These are phyloP conservation scores for Pelochelys cantorii DNA, from an alignment of 2,797 vertebrate species.

Conservation along the genomic window DNA sequence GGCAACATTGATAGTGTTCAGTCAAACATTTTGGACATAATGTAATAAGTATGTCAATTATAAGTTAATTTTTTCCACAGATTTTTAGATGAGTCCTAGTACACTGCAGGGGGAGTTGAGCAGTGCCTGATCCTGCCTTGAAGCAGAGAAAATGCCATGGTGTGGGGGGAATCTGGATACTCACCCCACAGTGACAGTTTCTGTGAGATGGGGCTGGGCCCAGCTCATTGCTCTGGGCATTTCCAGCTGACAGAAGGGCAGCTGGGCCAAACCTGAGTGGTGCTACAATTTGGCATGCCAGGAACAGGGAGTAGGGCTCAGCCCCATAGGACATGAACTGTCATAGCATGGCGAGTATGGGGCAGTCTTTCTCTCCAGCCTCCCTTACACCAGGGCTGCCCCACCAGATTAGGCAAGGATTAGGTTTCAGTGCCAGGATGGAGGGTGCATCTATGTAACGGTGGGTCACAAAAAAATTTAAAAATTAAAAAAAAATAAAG, in stretches of 20 bases:
- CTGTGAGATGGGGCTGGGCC: too few species aligned
- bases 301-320: background rate
- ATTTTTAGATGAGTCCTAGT: background rate
- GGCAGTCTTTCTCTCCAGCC: background rate
- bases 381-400: background rate
- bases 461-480: too few species aligned
- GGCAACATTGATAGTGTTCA: background rate
- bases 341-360: background rate
- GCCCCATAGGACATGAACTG: background rate
- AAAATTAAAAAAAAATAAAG: too few species aligned
- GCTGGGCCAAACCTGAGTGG: background rate
- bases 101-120: background rate
- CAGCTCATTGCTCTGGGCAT: background rate
- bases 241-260: background rate
- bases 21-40: background rate
- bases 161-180: too few species aligned
- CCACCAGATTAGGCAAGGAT: too few species aligned
- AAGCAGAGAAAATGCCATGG: background rate
- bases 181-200: background rate
- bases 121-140: background rate
- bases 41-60: background rate
- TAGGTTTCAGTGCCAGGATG: too few species aligned
- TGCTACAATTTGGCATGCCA: too few species aligned
- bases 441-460: too few species aligned
- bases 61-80: background rate